phyloP scores from a whole-genome alignment of 2,113 vertebrate species.

The Elaphurus davidianus region DNA sequence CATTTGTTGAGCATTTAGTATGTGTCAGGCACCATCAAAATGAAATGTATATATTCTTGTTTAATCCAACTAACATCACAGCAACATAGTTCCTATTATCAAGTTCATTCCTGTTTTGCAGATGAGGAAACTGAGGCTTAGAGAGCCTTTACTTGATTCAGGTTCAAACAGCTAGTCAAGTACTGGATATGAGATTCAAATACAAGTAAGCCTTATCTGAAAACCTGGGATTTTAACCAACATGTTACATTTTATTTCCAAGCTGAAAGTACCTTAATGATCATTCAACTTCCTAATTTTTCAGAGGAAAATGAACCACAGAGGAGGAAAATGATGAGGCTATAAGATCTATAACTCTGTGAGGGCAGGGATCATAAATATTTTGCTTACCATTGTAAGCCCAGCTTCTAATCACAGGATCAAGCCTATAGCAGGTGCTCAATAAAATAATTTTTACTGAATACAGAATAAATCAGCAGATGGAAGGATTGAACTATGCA shows the following conservation, averaged over 20 bases:
- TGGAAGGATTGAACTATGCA: background rate
- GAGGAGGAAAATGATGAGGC: background rate
- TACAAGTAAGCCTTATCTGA: background rate
- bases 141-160: background rate
- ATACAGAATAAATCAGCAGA: background rate
- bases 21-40: background rate
- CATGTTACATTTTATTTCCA: background rate
- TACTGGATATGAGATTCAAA: background rate
- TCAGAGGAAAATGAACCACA: background rate
- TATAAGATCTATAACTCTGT: background rate
- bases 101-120: background rate
- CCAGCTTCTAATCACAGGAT: background rate
- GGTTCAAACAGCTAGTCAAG: background rate
- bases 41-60: background rate
- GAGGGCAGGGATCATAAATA: background rate
- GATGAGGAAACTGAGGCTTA: background rate
- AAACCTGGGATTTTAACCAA: background rate
- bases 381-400: background rate
- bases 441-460: constrained; percentile 15
- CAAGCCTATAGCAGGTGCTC: background rate
- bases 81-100: background rate
- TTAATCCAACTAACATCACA: background rate
- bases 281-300: background rate
- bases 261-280: background rate
- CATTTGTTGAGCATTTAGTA: constrained; percentile 2